A percentile compares a stretch with the other conserved stretches of the same genome.
phyloP scores from a whole-genome alignment of 1,140 invertebrate genomes.

The Camponotus pennsylvanicus region DNA sequence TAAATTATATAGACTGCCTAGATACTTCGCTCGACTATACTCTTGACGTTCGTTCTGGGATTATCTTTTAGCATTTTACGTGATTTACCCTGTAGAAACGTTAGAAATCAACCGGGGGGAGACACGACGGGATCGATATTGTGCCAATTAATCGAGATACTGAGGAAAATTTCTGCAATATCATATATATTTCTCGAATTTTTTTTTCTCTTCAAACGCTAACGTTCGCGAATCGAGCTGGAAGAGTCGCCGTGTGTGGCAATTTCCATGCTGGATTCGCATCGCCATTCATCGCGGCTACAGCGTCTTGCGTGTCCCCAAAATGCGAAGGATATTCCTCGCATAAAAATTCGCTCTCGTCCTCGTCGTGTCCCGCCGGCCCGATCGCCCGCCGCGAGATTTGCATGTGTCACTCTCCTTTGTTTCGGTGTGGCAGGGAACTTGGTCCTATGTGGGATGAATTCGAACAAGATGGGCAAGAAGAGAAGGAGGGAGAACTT shows the following conservation, averaged over 20 bases:
- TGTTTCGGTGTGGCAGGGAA: slow-evolving; percentile 73
- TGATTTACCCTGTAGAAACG: slow-evolving; percentile 84
- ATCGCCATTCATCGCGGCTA: background rate
- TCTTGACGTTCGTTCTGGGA: slow-evolving; percentile 79
- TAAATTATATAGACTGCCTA: slow-evolving; percentile 80
- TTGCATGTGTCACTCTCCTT: slow-evolving; percentile 66
- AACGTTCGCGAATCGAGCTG: background rate
- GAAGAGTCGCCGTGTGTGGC: background rate
- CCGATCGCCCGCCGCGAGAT: slow-evolving; percentile 68
- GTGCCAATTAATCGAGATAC: slow-evolving; percentile 30
- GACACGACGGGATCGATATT: slow-evolving; percentile 56
- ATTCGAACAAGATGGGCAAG: slow-evolving; percentile 68
- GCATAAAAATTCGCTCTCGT: background rate
- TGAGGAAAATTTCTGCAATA: background rate
- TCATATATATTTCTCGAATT: background rate
- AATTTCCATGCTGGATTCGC: background rate
- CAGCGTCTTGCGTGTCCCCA: slow-evolving; percentile 5
- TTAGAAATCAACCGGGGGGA: slow-evolving; percentile 74
- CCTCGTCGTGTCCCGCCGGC: slow-evolving; percentile 57
- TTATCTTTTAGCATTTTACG: slow-evolving; percentile 79
- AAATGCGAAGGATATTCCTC: background rate
- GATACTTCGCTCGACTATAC: slow-evolving; percentile 80
- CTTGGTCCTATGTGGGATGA: slow-evolving; percentile 80
- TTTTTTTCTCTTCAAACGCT: slow-evolving; percentile 20
- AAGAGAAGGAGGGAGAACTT: slow-evolving; percentile 61